phyloP scores from a whole-genome alignment of 2,888 invertebrate genomes.

The Anoncus sp. region DNA sequence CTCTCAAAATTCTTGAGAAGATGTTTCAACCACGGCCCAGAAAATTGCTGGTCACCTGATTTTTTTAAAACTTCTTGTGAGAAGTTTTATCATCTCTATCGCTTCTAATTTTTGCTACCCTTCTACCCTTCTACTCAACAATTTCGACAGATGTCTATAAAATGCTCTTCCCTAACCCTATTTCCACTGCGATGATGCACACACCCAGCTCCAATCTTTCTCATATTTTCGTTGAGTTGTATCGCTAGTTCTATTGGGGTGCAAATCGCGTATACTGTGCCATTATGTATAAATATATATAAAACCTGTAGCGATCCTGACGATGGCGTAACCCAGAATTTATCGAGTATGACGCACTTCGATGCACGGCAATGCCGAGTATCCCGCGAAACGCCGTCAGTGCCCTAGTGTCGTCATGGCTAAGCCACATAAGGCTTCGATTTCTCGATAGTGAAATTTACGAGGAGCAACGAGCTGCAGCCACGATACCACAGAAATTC shows the following conservation, averaged over 20 bases:
- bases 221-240: slow-evolving; percentile 36
- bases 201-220: slow-evolving; percentile 2
- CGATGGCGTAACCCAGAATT: slow-evolving; percentile 47
- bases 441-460: slow-evolving; percentile 67
- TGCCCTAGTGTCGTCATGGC: slow-evolving; percentile 36
- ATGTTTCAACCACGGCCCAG: background rate
- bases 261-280: slow-evolving; percentile 38
- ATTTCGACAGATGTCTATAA: background rate
- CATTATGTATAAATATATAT: slow-evolving; percentile 7
- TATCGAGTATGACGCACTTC: slow-evolving; percentile 57
- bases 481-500: slow-evolving; percentile 60
- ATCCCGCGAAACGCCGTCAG: slow-evolving; percentile 29
- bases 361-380: slow-evolving; percentile 62
- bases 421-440: slow-evolving; percentile 64
- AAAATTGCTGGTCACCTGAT: background rate
- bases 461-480: slow-evolving; percentile 46
- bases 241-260: slow-evolving; percentile 23
- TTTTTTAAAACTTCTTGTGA: slow-evolving; percentile 11
- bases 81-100: background rate
- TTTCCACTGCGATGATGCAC: slow-evolving; percentile 17
- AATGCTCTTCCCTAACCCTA: slow-evolving; percentile 7
- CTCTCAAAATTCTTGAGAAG: background rate
- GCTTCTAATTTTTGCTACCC: background rate
- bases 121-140: background rate
- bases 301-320: slow-evolving; percentile 9